A percentile compares a stretch with the other conserved stretches of the same genome.
phyloP scores from a whole-genome alignment of 2,888 invertebrate genomes.

The Coronaproctus castanopsis region DNA sequence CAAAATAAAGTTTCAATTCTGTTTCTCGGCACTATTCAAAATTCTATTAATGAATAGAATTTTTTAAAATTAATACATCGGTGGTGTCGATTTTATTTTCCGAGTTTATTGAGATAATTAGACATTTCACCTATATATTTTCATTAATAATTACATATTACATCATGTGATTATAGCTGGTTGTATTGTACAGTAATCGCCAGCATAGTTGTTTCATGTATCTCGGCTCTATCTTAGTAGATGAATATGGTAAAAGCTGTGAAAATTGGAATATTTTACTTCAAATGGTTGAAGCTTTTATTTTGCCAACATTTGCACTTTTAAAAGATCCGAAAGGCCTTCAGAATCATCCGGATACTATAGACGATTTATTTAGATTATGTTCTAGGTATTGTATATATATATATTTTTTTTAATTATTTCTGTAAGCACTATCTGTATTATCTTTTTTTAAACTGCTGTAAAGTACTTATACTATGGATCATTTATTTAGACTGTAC shows the following conservation, averaged over 20 bases:
- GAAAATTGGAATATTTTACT: constrained; percentile 40
- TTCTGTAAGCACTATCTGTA: no score
- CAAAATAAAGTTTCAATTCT: no score
- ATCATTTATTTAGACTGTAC: no score
- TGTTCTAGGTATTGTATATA: constrained; percentile 39
- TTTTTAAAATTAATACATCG: no score
- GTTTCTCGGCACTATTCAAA: no score
- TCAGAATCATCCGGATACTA: constrained; percentile 85
- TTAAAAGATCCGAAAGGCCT: constrained; percentile 56
- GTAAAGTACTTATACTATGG: not conserved
- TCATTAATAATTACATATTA: no score
- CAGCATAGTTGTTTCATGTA: constrained; percentile 84
- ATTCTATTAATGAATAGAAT: no score
- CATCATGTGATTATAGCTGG: constrained; percentile 39
- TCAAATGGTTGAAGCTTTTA: constrained; percentile 64
- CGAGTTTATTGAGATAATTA: no score
- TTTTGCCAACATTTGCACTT: constrained; percentile 57
- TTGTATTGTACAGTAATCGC: constrained; percentile 47
- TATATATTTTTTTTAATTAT: no score
- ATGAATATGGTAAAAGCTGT: constrained; percentile 56
- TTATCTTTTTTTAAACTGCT: no score
- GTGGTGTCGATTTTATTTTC: no score
- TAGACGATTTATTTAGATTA: constrained; percentile 86
- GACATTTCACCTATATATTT: no score
- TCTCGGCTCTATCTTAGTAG: constrained; percentile 70